These are phyloP conservation scores for Cherax quadricarinatus DNA, from an alignment of 1,140 invertebrate genomes.

Conservation along the genomic window DNA sequence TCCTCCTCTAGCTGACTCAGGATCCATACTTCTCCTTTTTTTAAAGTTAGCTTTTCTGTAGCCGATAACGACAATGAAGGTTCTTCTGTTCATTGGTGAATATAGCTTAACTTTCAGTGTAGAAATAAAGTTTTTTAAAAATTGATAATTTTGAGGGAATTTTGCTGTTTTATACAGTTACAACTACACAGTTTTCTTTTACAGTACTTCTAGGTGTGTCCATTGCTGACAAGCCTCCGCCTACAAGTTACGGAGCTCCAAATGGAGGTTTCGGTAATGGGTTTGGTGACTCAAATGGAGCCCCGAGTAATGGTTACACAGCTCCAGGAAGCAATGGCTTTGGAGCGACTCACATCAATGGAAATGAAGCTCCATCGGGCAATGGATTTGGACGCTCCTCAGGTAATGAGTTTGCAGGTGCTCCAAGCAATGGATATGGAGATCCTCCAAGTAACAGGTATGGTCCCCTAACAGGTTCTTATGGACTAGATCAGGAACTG, in stretches of 20 bases:
- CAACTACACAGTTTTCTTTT: neutral
- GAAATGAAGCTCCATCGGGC: no score
- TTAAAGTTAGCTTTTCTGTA: neutral
- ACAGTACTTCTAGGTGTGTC: conserved; percentile 7
- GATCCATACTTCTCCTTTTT: neutral
- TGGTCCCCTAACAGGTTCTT: neutral
- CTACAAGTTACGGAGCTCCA: conserved; percentile 21
- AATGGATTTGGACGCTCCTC: neutral
- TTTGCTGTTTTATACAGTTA: neutral
- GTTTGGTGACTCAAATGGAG: neutral
- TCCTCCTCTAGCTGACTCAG: neutral
- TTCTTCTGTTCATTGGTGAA: neutral
- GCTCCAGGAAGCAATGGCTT: neutral
- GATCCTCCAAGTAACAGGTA: conserved; percentile 64
- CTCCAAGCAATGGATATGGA: neutral
- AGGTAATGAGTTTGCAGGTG: neutral
- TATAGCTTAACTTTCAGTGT: neutral
- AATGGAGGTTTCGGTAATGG: conserved; percentile 6
- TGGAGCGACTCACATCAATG: no score
- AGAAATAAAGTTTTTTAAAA: neutral
- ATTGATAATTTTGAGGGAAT: neutral
- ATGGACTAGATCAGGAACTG: neutral
- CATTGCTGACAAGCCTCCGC: conserved; percentile 9
- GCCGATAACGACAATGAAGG: neutral
- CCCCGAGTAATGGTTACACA: conserved; percentile 15